Base-by-base conservation (phyloP, 2,797 vertebrate genomes). In the Gallinago solitaria region DNA sequence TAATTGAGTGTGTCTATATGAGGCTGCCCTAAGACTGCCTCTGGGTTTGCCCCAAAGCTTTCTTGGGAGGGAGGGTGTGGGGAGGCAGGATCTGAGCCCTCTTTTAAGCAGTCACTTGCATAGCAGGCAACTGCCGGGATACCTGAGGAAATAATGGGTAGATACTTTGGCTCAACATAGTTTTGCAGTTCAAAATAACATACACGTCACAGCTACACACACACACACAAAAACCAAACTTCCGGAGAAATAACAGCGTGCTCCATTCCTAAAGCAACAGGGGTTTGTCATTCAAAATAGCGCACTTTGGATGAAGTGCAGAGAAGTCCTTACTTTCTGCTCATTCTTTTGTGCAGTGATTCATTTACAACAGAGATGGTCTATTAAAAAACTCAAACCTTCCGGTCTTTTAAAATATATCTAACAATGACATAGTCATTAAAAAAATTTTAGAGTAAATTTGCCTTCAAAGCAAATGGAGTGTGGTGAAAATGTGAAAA, bases 351-450 rank as follows among this genome's bases (percentile, higher is more conserved):
- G 96, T 94, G 81, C 95, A 96, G 92, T 39, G 71, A 90, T 90
- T 95, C 83, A 90, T 95, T 89, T 95, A 93, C 81, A 94, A 94
- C 81, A 95, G 90, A 92, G 88, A 47, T 95, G 75, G 81, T 94
- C 86, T 95, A 92, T 48, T 95, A 90, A 90, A 96, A 94, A 95
- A 95, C 15, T 92, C 94, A 92, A 96, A 94, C 90, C 93, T 96
- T 95, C 67, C 94, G 92, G 93, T 96, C 95, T 96, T 93, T 95
- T 95, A 30, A 93, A 96, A 96, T 90, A 97, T 8, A 96, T 78
- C 82, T 94, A 94, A 97, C 98, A 98, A 98, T 98, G 98, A 97
- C 98, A 98, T 95, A 98, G 98, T 98, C 98, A 98, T 98, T 98
- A 98, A 96, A 97, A 94, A 93, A 85, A 74, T 83, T 96, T 82